Conservation (phyloP, 2,888 invertebrate species). For the Nomada goodeniana region DNA sequence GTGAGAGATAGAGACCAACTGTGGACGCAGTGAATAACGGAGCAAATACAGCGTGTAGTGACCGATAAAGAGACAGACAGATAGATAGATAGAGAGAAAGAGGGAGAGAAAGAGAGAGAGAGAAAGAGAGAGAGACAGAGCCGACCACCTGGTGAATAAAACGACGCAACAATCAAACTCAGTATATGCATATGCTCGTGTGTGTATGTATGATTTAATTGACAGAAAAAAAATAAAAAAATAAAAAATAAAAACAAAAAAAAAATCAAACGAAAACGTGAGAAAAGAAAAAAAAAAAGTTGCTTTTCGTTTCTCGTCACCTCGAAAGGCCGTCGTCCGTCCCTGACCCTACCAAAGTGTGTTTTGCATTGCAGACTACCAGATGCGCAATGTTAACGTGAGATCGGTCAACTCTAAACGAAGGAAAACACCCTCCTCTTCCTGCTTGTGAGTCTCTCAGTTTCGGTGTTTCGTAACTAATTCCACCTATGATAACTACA, state of each 20-base stretch:
- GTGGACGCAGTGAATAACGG: slow-evolving; percentile 37
- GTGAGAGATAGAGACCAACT: slow-evolving; percentile 63
- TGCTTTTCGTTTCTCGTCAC: slow-evolving; percentile 74
- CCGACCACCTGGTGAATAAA: slow-evolving; percentile 47
- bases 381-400: slow-evolving; percentile 91
- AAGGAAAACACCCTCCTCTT: slow-evolving; percentile 88
- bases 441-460: slow-evolving; percentile 89
- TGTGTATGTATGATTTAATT: neutral
- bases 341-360: slow-evolving; percentile 83
- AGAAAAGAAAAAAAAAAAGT: slow-evolving; percentile 52
- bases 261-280: slow-evolving; percentile 27
- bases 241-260: slow-evolving; percentile 34
- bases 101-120: slow-evolving; percentile 33
- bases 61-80: slow-evolving; percentile 13
- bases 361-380: slow-evolving; percentile 91
- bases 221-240: slow-evolving; percentile 13
- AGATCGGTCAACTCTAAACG: slow-evolving; percentile 89
- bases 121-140: slow-evolving; percentile 50
- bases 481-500: slow-evolving; percentile 81
- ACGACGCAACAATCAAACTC: neutral
- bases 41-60: slow-evolving; percentile 20
- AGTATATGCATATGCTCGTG: slow-evolving; percentile 4
- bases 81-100: slow-evolving; percentile 30
- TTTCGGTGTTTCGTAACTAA: slow-evolving; percentile 84
- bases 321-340: slow-evolving; percentile 81